A percentile compares a stretch with the other conserved stretches of the same genome.
Evolutionary conservation across 2,797 vertebrate species (phyloP).

Genomic region (Syndactyla subalaris): DNA sequence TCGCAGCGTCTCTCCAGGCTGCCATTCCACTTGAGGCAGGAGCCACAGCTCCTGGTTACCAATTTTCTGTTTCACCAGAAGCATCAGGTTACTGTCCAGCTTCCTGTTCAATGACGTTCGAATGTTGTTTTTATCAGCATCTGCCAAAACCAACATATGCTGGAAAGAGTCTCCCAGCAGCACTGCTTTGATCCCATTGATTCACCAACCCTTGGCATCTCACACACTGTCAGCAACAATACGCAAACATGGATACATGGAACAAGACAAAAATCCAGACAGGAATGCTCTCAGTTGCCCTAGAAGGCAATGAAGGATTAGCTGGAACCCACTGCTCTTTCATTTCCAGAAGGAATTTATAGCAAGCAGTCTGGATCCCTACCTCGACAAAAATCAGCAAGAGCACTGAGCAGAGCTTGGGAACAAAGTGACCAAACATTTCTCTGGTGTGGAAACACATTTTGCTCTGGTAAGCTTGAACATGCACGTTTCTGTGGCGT

Average conservation of each 20-base stretch:
- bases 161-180: not conserved
- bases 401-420: not conserved
- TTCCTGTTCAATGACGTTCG: slow-evolving; percentile 80
- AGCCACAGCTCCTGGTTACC: slow-evolving; percentile 87
- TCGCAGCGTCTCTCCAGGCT: slow-evolving; percentile 88
- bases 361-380: not conserved
- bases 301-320: not conserved
- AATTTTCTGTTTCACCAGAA: slow-evolving; percentile 87
- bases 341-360: not conserved
- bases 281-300: not conserved
- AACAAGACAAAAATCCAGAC: not conserved
- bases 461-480: not conserved
- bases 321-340: not conserved
- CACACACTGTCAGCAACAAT: not conserved
- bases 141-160: slow-evolving; percentile 63
- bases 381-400: not conserved
- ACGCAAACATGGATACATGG: fast-evolving
- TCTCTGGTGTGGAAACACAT: not conserved
- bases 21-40: slow-evolving; percentile 90
- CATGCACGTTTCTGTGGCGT: fast-evolving
- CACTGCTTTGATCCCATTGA: not conserved
- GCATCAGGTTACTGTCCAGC: slow-evolving; percentile 84
- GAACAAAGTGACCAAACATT: not conserved
- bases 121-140: slow-evolving; percentile 79
- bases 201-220: not conserved